Evolutionary conservation across 2,113 vertebrate species (phyloP).

Genomic region (Elaphurus davidianus): DNA sequence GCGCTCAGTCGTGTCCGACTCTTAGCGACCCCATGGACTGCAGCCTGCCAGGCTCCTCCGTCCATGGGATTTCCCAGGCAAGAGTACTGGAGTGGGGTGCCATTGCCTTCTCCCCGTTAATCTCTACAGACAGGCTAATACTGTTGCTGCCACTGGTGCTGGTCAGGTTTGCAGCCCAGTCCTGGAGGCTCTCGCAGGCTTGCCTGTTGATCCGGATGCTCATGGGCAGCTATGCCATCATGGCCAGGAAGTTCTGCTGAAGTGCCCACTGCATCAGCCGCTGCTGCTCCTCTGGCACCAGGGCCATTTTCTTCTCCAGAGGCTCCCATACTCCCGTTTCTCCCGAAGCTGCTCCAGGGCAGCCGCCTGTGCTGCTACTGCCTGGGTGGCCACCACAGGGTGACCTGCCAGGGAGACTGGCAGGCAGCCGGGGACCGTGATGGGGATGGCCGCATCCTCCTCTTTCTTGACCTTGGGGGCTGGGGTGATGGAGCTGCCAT

Average conservation of each 20-base stretch:
- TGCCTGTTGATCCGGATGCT: conserved; percentile 97
- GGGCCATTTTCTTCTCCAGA: conserved; percentile 94
- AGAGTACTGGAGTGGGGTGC: too few relatives aligned
- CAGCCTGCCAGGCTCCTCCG: too few relatives aligned
- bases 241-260: conserved; percentile 96
- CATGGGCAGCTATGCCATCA: conserved; percentile 95
- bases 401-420: conserved; percentile 85
- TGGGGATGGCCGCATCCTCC: conserved; percentile 87
- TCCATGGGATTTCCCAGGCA: too few relatives aligned
- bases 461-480: conserved; percentile 95
- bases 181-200: conserved; percentile 86
- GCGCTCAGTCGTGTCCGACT: too few relatives aligned
- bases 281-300: conserved; percentile 92
- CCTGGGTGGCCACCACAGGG: conserved; percentile 89
- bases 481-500: conserved; percentile 85
- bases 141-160: conserved; percentile 88
- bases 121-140: conserved; percentile 96
- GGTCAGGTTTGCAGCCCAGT: conserved; percentile 81
- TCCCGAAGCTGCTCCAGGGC: conserved; percentile 96
- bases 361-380: conserved; percentile 84
- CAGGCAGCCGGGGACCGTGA: conserved; percentile 83
- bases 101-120: conserved; percentile 83
- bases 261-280: conserved; percentile 92
- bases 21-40: too few relatives aligned
- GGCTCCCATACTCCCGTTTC: conserved; percentile 95